Percentiles rank a stretch among this genome's conserved stretches.
These are phyloP conservation scores for Acheta domesticus DNA, from an alignment of 2,888 invertebrate genomes.

Conservation along the genomic window DNA sequence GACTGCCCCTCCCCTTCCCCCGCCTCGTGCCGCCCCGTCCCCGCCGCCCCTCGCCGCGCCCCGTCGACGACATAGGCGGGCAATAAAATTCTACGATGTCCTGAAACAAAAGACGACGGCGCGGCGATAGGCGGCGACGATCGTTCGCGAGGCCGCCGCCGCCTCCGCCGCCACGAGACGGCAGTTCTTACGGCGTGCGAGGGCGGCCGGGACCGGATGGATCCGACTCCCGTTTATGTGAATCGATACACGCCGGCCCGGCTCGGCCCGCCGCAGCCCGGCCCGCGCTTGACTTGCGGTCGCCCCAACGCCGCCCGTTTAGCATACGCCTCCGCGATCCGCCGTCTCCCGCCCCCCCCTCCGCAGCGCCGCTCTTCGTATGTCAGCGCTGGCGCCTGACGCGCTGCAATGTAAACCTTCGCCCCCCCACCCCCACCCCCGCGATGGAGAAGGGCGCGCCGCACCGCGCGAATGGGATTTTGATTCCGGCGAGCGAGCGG, in stretches of 20 bases:
- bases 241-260: conserved; percentile 7
- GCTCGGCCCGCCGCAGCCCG: background rate
- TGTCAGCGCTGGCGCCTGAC: no score
- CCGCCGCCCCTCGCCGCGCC: background rate
- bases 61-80: no score
- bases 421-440: no score
- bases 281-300: background rate
- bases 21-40: background rate
- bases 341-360: no score
- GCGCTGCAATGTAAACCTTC: no score
- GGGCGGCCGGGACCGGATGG: background rate
- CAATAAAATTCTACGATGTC: background rate
- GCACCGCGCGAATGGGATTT: no score
- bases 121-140: background rate
- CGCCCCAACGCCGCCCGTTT: background rate
- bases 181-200: no score
- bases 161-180: background rate
- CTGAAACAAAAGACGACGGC: background rate
- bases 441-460: no score
- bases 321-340: no score
- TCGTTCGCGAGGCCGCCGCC: background rate
- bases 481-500: no score
- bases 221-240: background rate
- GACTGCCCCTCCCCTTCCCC: background rate
- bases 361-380: no score